phyloP scores from a whole-genome alignment of 2,113 vertebrate genomes.

The Macaca nemestrina region DNA sequence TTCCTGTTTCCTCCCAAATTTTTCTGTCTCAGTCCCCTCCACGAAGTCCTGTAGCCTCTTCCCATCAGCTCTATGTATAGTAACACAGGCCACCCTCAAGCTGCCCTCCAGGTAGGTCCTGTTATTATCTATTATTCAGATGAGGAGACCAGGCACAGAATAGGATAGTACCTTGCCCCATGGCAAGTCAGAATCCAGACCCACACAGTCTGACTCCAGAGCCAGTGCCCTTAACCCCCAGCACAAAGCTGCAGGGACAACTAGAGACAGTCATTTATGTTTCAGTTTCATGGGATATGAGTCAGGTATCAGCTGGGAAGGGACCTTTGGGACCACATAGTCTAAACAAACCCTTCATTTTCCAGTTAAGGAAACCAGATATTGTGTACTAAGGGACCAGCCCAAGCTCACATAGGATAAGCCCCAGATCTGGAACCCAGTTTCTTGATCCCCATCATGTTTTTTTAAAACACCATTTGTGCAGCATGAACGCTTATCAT shows the following conservation, averaged over 20 bases:
- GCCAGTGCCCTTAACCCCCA: neutral
- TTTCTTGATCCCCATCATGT: neutral
- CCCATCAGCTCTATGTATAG: neutral
- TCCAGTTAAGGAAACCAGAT: neutral
- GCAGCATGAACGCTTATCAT: neutral
- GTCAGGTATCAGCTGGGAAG: neutral
- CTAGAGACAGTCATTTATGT: neutral
- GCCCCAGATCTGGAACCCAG: neutral
- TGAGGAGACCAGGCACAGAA: neutral
- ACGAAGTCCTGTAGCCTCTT: neutral
- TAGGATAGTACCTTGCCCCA: neutral
- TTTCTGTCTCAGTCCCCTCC: neutral
- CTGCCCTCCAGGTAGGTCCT: neutral
- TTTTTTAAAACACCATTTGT: neutral
- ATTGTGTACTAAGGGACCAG: neutral
- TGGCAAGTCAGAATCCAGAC: neutral
- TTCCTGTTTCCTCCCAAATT: neutral
- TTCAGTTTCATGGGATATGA: constrained; percentile 20
- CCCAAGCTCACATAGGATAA: neutral
- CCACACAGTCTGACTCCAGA: neutral
- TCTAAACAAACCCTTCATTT: neutral
- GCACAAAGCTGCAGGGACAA: neutral
- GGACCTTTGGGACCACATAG: neutral
- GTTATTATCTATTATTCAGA: neutral
- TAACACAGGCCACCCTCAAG: neutral